A percentile compares a stretch with the other conserved stretches of the same genome.
phyloP scores from a whole-genome alignment of 1,140 invertebrate genomes.

The Neodiprion pinetum region DNA sequence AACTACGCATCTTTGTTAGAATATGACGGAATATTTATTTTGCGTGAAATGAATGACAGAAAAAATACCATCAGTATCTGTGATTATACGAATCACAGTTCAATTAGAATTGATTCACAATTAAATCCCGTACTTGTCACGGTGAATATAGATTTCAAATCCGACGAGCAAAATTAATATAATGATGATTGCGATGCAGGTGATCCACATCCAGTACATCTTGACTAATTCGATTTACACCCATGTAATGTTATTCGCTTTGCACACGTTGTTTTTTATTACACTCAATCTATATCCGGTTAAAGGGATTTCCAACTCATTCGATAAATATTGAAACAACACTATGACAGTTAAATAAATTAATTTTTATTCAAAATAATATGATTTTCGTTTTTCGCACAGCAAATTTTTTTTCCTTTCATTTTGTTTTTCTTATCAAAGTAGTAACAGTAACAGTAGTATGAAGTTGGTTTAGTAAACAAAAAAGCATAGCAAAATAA shows the following conservation, averaged over 20 bases:
- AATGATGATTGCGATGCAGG: conserved; percentile 27
- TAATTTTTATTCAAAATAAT: background rate
- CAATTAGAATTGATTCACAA: background rate
- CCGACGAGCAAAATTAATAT: conserved; percentile 42
- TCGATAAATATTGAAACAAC: too few species aligned
- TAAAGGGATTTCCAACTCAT: too few species aligned
- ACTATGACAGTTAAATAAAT: background rate
- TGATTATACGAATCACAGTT: background rate
- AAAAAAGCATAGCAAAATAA: conserved; percentile 1
- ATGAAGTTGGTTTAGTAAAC: background rate
- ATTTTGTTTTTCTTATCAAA: too few species aligned
- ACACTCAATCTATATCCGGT: too few species aligned
- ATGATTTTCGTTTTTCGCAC: background rate
- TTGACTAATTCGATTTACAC: background rate
- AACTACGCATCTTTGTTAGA: too few species aligned
- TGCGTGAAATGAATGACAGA: background rate
- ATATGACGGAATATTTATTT: background rate
- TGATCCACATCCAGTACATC: conserved; percentile 30
- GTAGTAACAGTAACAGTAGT: background rate
- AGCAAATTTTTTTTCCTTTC: background rate
- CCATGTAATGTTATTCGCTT: background rate
- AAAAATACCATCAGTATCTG: background rate
- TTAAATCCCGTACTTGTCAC: conserved; percentile 39
- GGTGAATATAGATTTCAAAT: conserved; percentile 48
- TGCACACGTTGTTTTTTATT: background rate